Percentiles rank a stretch among this genome's conserved stretches.
Evolutionary conservation across 2,797 vertebrate genomes (phyloP).

Genomic region (Knipowitschia caucasica): DNA sequence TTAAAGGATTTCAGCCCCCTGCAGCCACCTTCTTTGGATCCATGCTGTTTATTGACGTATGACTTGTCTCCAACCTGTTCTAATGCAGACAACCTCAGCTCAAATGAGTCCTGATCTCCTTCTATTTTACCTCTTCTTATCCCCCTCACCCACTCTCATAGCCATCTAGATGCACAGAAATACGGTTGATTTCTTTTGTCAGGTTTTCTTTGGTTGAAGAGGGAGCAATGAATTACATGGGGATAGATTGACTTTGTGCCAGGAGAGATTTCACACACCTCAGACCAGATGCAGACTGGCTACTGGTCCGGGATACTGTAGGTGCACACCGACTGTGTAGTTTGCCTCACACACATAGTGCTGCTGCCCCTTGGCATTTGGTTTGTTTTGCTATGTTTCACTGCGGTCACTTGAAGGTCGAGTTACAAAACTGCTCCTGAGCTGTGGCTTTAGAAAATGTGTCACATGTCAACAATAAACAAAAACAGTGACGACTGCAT

Average conservation of each 20-base stretch:
- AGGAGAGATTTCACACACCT: too few relatives aligned
- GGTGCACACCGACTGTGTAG: neutral
- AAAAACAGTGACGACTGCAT: neutral
- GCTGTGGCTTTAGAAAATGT: slow-evolving; percentile 35
- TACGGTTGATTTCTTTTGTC: too few relatives aligned
- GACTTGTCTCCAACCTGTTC: slow-evolving; percentile 10
- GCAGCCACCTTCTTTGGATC: slow-evolving; percentile 21
- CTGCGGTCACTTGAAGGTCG: slow-evolving; percentile 19
- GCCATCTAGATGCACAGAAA: too few relatives aligned
- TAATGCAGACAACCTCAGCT: slow-evolving; percentile 7
- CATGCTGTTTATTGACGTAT: slow-evolving; percentile 18
- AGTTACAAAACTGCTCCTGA: slow-evolving; percentile 33
- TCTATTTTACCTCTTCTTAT: too few relatives aligned
- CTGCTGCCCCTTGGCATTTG: slow-evolving; percentile 42
- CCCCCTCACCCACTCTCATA: too few relatives aligned
- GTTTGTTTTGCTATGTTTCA: slow-evolving; percentile 19
- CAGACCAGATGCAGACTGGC: too few relatives aligned
- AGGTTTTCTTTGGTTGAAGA: too few relatives aligned
- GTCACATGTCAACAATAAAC: slow-evolving; percentile 15
- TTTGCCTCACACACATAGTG: slow-evolving; percentile 1
- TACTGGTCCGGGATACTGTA: too few relatives aligned
- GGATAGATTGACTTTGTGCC: too few relatives aligned
- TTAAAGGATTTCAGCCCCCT: slow-evolving; percentile 28
- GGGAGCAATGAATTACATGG: too few relatives aligned
- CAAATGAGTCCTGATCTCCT: too few relatives aligned